phyloP scores from a whole-genome alignment of 2,888 invertebrate species.

The Chesias legatella region DNA sequence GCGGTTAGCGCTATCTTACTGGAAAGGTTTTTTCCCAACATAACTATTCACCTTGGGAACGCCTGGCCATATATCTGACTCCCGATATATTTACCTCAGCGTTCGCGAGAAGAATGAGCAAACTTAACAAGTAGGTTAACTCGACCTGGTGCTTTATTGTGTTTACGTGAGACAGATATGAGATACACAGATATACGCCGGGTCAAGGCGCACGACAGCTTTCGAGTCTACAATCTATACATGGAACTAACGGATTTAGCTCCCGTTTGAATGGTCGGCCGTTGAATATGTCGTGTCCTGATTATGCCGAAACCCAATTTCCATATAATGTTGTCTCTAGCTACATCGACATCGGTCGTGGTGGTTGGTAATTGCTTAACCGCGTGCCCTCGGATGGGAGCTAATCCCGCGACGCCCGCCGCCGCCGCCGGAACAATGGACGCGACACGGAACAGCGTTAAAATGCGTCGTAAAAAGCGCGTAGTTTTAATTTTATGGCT shows the following conservation, averaged over 20 bases:
- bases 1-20: slow-evolving; percentile 33
- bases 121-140: slow-evolving; percentile 70
- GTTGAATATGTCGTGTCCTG: slow-evolving; percentile 43
- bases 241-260: slow-evolving; percentile 62
- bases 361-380: slow-evolving; percentile 59
- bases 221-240: slow-evolving; percentile 65
- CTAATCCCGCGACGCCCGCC: slow-evolving; percentile 48
- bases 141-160: slow-evolving; percentile 72
- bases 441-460: slow-evolving; percentile 64
- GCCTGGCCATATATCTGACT: slow-evolving; percentile 40
- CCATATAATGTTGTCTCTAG: slow-evolving; percentile 56
- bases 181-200: slow-evolving; percentile 64
- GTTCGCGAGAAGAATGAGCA: slow-evolving; percentile 61
- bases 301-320: slow-evolving; percentile 57
- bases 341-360: slow-evolving; percentile 51
- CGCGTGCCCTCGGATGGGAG: slow-evolving; percentile 51
- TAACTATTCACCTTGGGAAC: slow-evolving; percentile 41
- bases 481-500: slow-evolving; percentile 75
- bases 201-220: slow-evolving; percentile 77
- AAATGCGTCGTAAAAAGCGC: slow-evolving; percentile 72
- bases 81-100: slow-evolving; percentile 44
- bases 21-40: slow-evolving; percentile 37
- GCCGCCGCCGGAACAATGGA: slow-evolving; percentile 56
- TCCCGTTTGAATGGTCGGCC: slow-evolving; percentile 51
- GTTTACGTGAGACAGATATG: slow-evolving; percentile 76